Base-by-base conservation (phyloP, 1,140 invertebrate species). In the Mya arenaria region DNA sequence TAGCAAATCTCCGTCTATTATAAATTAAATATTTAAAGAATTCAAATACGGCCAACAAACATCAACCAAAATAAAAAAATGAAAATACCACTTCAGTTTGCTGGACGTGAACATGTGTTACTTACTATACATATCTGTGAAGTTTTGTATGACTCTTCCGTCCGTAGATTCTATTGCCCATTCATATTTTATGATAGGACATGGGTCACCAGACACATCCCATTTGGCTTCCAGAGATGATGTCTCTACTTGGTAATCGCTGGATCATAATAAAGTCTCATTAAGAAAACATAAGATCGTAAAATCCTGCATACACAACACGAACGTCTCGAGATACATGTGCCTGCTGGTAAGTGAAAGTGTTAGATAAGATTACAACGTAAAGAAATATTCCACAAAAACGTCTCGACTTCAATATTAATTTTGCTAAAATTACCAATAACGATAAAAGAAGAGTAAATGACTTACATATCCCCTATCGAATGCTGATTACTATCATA, bases 381-480 rank as follows among this genome's bases (percentile, higher is more conserved):
- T 8, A 6, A 6, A 8, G 19, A 6, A 23, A 58, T 8, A 6
- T 6, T 8, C 19, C 19, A 10, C 19, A 23, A 10, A 58, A 10
- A 10, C 55, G 28, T 58, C 5, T 10, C 6, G 23, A 6, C 6
- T 8, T 6, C 19, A 58, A 28, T 8, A 23, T 13, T 6, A 19
- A 58, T 23, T 23, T 6, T 58, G 6, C n/a, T 58, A 23, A 6
- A 28, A 60, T 60, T 13, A 28, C 58, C 23, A n/a, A 62, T 62
- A 0, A 62, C 17, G 0, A 23, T 23, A 23, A 30, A n/a, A 62
- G 2, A 13, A 3, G 17, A 62, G n/a, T n/a, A 17, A 17, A 13
- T 0, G 23, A 83, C 85, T 83, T 75, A 87, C 85, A 87, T 28
- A 58, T 87, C 85, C n/a, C 68, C 80, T 58, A 77, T 56, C 8